phyloP scores from a whole-genome alignment of 1,140 invertebrate species.

The Drosophila pallidifrons region DNA sequence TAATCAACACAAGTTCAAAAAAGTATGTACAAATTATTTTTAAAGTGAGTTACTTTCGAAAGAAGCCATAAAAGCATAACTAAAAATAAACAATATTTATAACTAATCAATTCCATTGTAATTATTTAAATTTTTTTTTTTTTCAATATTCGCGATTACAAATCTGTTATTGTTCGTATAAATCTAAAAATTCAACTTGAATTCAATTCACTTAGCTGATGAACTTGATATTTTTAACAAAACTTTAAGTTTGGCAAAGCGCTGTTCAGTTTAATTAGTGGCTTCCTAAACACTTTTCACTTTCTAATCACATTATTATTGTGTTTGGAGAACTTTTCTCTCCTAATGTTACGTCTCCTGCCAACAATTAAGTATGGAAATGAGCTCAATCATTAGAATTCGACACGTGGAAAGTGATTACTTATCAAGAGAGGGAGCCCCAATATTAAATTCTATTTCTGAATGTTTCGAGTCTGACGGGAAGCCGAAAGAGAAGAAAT shows the following conservation, averaged over 20 bases:
- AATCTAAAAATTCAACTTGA: neutral
- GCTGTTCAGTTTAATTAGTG: slow-evolving; percentile 14
- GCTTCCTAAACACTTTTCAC: slow-evolving; percentile 23
- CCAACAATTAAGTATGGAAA: slow-evolving; percentile 71
- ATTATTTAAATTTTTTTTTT: neutral
- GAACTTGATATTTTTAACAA: slow-evolving; percentile 18
- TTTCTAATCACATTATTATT: slow-evolving; percentile 32
- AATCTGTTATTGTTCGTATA: neutral
- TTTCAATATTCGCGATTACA: neutral
- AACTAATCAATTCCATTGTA: no score
- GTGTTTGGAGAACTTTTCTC: slow-evolving; percentile 40
- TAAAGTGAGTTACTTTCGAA: neutral
- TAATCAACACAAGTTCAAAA: neutral
- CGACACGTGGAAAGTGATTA: slow-evolving; percentile 74
- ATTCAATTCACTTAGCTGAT: slow-evolving; percentile 7
- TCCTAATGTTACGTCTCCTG: slow-evolving; percentile 1
- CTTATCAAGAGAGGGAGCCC: slow-evolving; percentile 52
- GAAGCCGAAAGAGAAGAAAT: slow-evolving; percentile 8
- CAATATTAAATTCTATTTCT: slow-evolving; percentile 27
- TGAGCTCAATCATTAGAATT: slow-evolving; percentile 50
- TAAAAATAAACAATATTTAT: no score
- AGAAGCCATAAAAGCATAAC: no score
- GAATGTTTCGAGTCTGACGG: neutral
- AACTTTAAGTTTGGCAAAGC: slow-evolving; percentile 18
- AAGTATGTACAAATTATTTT: neutral